These are phyloP conservation scores for Pseudochirops cupreus DNA, from an alignment of 2,797 vertebrate species.

Conservation along the genomic window DNA sequence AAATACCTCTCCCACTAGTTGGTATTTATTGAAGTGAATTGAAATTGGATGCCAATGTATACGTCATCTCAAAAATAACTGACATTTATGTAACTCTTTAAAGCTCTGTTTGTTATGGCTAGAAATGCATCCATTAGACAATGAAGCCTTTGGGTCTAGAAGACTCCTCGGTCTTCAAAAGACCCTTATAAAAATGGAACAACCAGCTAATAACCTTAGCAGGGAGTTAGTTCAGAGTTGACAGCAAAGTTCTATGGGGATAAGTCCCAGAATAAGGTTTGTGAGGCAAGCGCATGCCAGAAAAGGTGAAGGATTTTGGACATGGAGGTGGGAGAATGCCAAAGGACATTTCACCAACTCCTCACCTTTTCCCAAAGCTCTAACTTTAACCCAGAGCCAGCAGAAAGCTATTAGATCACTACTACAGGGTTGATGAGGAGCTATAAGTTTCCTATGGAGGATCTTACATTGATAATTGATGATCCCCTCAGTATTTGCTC, in stretches of 20 bases:
- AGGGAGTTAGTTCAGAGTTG: not conserved
- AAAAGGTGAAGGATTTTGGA: not conserved
- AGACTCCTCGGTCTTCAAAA: slow-evolving; percentile 45
- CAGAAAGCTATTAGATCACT: not conserved
- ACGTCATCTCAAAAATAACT: not conserved
- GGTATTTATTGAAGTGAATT: not conserved
- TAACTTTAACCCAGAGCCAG: not conserved
- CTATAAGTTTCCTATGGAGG: not conserved
- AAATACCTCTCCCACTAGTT: not conserved
- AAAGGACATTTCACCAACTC: not conserved
- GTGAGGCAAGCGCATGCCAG: not conserved
- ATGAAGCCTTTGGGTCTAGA: slow-evolving; percentile 9
- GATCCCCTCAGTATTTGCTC: not conserved
- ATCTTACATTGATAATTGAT: not conserved
- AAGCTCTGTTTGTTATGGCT: not conserved
- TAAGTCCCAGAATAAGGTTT: not conserved
- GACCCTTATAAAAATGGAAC: slow-evolving; percentile 41
- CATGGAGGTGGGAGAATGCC: not conserved
- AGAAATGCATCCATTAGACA: slow-evolving; percentile 19
- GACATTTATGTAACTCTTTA: not conserved
- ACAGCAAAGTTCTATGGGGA: not conserved
- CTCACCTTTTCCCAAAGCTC: not conserved
- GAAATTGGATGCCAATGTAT: not conserved
- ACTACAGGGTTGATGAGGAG: not conserved
- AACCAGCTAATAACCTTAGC: not conserved